phyloP scores from a whole-genome alignment of 1,140 invertebrate genomes.

The Patella vulgata region DNA sequence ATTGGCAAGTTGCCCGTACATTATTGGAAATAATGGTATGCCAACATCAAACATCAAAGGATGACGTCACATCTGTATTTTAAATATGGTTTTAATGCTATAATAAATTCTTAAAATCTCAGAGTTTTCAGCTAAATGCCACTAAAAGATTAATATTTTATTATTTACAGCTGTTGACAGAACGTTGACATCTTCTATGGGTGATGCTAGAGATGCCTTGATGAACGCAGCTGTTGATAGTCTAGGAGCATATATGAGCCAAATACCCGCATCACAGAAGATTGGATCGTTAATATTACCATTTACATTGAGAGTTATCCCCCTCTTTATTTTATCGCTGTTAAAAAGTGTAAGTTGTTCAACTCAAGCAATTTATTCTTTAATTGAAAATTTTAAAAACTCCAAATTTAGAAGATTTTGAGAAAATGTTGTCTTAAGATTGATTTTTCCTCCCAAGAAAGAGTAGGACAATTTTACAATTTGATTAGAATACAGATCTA shows the following conservation, averaged over 20 bases:
- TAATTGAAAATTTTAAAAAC: too few relatives aligned
- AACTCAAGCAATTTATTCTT: neutral
- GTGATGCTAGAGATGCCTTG: conserved; percentile 94
- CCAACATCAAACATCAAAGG: too few relatives aligned
- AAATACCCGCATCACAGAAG: conserved; percentile 72
- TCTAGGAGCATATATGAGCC: conserved; percentile 80
- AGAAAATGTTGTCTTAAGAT: conserved; percentile 3
- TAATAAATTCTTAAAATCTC: too few relatives aligned
- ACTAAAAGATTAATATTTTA: too few relatives aligned
- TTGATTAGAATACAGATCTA: too few relatives aligned
- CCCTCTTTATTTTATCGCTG: conserved; percentile 89
- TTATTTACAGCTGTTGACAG: conserved; percentile 91
- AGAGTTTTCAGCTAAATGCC: too few relatives aligned
- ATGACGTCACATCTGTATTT: too few relatives aligned
- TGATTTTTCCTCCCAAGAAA: neutral
- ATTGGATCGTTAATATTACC: conserved; percentile 78
- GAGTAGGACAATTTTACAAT: too few relatives aligned
- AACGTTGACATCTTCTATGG: conserved; percentile 82
- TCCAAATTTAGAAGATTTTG: too few relatives aligned
- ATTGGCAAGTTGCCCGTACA: too few relatives aligned
- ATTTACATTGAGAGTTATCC: conserved; percentile 80
- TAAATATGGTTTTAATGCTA: too few relatives aligned
- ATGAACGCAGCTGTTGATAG: conserved; percentile 95
- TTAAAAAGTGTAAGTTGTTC: conserved; percentile 85
- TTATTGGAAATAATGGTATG: too few relatives aligned